phyloP scores from a whole-genome alignment of 1,140 invertebrate species.

The Chymomyza costata region DNA sequence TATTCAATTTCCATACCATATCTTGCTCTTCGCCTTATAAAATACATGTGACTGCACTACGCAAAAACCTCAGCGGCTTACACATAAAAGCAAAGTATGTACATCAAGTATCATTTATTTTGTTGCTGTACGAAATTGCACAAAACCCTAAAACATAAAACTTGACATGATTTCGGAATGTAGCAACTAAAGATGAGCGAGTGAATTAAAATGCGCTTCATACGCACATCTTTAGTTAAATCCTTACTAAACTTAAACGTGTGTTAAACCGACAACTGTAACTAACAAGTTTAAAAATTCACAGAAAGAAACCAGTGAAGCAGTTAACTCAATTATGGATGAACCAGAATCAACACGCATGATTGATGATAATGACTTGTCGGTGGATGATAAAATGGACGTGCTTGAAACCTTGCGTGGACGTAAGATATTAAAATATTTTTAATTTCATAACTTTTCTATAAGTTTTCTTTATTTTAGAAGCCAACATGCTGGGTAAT shows the following conservation, averaged over 20 bases:
- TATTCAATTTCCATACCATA: too few species aligned
- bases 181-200: neutral
- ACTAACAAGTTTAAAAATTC: too few species aligned
- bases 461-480: too few species aligned
- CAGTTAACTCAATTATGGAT: slow-evolving; percentile 71
- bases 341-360: slow-evolving; percentile 21
- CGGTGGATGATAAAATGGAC: slow-evolving; percentile 58
- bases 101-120: neutral
- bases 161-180: too few species aligned
- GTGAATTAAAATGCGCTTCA: neutral
- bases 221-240: too few species aligned
- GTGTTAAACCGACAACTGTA: too few species aligned
- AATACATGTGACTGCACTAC: slow-evolving; percentile 1
- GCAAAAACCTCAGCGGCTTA: slow-evolving; percentile 23
- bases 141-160: neutral
- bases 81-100: slow-evolving; percentile 47
- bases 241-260: too few species aligned
- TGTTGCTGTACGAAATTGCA: slow-evolving; percentile 8
- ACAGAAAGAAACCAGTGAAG: slow-evolving; percentile 71
- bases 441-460: neutral
- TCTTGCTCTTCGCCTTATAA: too few species aligned
- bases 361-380: slow-evolving; percentile 41
- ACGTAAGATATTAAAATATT: slow-evolving; percentile 25
- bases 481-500: slow-evolving; percentile 48
- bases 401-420: slow-evolving; percentile 50